Conservation (phyloP, 1,140 invertebrate species). For the Drosophila rhopaloa region DNA sequence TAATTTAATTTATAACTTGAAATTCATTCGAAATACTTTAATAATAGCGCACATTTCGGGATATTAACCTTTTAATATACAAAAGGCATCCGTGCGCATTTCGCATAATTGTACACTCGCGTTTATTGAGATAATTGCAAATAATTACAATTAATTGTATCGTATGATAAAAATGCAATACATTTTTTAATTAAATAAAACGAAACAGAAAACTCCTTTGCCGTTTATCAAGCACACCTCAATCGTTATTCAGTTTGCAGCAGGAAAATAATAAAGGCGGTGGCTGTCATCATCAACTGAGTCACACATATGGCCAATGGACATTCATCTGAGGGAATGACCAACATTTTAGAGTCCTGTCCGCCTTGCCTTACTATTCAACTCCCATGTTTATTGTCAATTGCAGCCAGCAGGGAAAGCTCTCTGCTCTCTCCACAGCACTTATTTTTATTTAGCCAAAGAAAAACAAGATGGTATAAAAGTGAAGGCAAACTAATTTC, state of each 20-base stretch:
- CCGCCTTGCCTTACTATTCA: slow-evolving; percentile 26
- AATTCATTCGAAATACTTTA: background rate
- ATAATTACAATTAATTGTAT: background rate
- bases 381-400: slow-evolving; percentile 68
- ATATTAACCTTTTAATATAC: background rate
- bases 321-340: slow-evolving; percentile 51
- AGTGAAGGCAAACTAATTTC: slow-evolving; percentile 32
- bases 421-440: slow-evolving; percentile 24
- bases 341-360: slow-evolving; percentile 53
- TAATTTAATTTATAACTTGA: too few relatives aligned
- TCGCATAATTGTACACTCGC: background rate
- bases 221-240: background rate
- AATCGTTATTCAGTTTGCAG: background rate
- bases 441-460: slow-evolving; percentile 70
- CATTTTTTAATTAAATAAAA: background rate
- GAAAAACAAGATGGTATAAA: slow-evolving; percentile 12
- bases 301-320: slow-evolving; percentile 38
- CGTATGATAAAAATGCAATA: background rate
- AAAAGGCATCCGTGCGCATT: background rate
- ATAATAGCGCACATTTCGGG: background rate
- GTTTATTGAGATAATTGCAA: background rate
- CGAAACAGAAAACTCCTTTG: background rate
- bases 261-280: slow-evolving; percentile 1
- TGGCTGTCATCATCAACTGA: slow-evolving; percentile 23
- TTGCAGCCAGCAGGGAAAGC: slow-evolving; percentile 33